Percentiles rank a stretch among this genome's conserved stretches.
phyloP scores from a whole-genome alignment of 2,113 vertebrate species.

The human (Homo sapiens) region GRCh38 chr17:64092001-64092500 shows the following conservation, averaged over 20 bases:
- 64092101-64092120: not conserved
- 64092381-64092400: not conserved
- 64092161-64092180: not conserved
- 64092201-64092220: not conserved
- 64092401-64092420: not conserved
- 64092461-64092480: too few species aligned
- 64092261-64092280: not conserved
- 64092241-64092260: not conserved
- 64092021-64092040: fast-evolving
- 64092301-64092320: not conserved
- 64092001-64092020: not conserved
- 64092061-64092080: not conserved
- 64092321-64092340: not conserved
- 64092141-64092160: not conserved
- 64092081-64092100: not conserved
- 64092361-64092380: not conserved
- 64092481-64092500: too few species aligned
- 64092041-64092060: not conserved
- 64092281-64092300: not conserved
- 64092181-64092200: not conserved
- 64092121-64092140: not conserved
- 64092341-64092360: not conserved
- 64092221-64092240: not conserved
- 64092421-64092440: not conserved
- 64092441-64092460: not conserved